Evolutionary conservation across 2,888 invertebrate species (phyloP).

Genomic region (Adelognathus sp.): DNA sequence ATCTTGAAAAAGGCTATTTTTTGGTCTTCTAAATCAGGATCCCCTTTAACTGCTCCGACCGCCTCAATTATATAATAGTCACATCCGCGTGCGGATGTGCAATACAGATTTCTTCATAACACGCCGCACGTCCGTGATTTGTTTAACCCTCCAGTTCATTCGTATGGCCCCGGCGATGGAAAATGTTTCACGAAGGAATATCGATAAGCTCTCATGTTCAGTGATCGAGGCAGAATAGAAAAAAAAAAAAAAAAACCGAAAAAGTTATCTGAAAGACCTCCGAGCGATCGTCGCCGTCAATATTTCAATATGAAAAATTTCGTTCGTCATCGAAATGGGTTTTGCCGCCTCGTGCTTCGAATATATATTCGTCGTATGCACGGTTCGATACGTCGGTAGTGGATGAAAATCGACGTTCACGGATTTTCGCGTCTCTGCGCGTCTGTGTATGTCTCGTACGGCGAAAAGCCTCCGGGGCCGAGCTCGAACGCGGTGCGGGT

Average conservation of each 20-base stretch:
- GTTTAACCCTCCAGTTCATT: neutral
- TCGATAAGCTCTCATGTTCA: neutral
- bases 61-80: neutral
- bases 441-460: constrained; percentile 6
- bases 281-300: constrained; percentile 9
- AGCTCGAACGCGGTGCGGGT: constrained; percentile 13
- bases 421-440: constrained; percentile 36
- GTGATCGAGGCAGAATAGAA: neutral
- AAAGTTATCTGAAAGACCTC: neutral
- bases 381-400: constrained; percentile 11
- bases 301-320: constrained; percentile 21
- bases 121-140: neutral
- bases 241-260: neutral
- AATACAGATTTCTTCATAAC: neutral
- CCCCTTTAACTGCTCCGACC: neutral
- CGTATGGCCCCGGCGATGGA: neutral
- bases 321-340: constrained; percentile 23
- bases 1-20: no score
- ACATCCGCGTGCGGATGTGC: neutral
- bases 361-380: constrained; percentile 20
- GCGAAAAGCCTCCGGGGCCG: constrained; percentile 19
- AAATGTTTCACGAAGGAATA: neutral
- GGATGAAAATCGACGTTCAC: constrained; percentile 49
- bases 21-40: neutral
- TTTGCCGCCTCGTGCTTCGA: neutral